Evolutionary conservation across 2,888 invertebrate species (phyloP).

Genomic region (Epicampocera succincta): DNA sequence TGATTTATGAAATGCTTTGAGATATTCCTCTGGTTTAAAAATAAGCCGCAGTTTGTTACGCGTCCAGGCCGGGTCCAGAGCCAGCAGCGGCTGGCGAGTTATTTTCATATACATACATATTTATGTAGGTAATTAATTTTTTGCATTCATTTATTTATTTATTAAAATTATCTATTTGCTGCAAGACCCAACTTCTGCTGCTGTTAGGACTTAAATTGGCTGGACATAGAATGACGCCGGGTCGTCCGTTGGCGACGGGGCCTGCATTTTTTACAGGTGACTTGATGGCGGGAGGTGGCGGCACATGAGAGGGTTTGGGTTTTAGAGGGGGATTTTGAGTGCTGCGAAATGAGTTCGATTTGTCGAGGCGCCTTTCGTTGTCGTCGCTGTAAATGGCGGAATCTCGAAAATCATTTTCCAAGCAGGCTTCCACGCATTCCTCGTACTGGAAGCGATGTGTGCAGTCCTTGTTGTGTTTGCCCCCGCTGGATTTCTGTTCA

Average conservation of each 20-base stretch:
- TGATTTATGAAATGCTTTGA: constrained; percentile 15
- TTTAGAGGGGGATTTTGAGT: constrained; percentile 73
- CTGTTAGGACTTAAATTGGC: constrained; percentile 76
- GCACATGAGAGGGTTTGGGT: constrained; percentile 74
- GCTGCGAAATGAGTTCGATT: constrained; percentile 75
- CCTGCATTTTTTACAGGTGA: constrained; percentile 50
- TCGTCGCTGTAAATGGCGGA: constrained; percentile 91
- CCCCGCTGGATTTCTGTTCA: constrained; percentile 72
- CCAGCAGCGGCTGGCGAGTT: too few species aligned
- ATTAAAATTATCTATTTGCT: constrained; percentile 81
- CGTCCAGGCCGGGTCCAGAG: too few species aligned
- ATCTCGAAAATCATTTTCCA: constrained; percentile 88
- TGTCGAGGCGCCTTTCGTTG: constrained; percentile 78
- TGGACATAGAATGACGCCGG: constrained; percentile 75
- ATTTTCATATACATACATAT: too few species aligned
- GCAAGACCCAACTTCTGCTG: constrained; percentile 81
- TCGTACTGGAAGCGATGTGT: constrained; percentile 88
- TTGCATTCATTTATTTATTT: constrained; percentile 73
- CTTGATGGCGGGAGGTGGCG: constrained; percentile 61
- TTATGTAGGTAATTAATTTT: too few species aligned
- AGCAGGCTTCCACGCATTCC: constrained; percentile 87
- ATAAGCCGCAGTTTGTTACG: too few species aligned
- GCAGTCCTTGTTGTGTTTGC: constrained; percentile 59
- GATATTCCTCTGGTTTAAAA: constrained; percentile 1
- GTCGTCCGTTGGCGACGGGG: not conserved